A percentile compares a stretch with the other conserved stretches of the same genome.
Evolutionary conservation across 1,140 invertebrate species (phyloP).

Genomic region (Orchesella cincta): DNA sequence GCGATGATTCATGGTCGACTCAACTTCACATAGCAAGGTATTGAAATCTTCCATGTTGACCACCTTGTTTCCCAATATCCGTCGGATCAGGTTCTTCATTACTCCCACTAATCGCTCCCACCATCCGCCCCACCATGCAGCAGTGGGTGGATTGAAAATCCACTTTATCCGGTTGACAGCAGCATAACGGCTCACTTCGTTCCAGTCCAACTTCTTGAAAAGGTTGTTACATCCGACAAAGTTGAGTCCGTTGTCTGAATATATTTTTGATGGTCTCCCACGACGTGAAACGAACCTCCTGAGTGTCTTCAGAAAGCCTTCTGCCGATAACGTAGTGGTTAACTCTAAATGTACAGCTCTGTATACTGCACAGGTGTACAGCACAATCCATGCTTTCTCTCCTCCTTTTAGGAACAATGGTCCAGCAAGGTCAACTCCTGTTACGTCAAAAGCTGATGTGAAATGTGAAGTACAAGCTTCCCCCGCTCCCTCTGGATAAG

Average conservation of each 20-base stretch:
- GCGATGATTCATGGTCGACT: constrained; percentile 17
- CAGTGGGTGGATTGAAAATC: constrained; percentile 47
- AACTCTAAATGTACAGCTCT: constrained; percentile 56
- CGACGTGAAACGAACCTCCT: not conserved
- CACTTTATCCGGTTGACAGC: constrained; percentile 35
- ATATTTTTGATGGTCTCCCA: not conserved
- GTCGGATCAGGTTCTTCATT: constrained; percentile 41
- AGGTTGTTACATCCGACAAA: constrained; percentile 16
- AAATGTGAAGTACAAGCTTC: not conserved
- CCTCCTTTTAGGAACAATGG: constrained; percentile 51
- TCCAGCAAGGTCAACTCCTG: constrained; percentile 53
- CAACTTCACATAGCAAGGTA: constrained; percentile 20
- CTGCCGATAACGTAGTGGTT: not conserved
- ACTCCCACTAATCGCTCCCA: constrained; percentile 53
- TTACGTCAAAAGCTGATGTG: constrained; percentile 52
- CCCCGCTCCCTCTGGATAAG: not conserved
- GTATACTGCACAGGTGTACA: constrained; percentile 56
- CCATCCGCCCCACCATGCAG: constrained; percentile 54
- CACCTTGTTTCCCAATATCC: constrained; percentile 29
- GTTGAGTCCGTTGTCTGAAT: constrained; percentile 24
- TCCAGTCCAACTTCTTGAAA: not conserved
- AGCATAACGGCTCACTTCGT: not conserved
- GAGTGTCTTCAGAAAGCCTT: not conserved
- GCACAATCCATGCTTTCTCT: constrained; percentile 52
- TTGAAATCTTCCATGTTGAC: not conserved